phyloP scores from a whole-genome alignment of 2,888 invertebrate genomes.

The Eudasyphora cyanicolor region DNA sequence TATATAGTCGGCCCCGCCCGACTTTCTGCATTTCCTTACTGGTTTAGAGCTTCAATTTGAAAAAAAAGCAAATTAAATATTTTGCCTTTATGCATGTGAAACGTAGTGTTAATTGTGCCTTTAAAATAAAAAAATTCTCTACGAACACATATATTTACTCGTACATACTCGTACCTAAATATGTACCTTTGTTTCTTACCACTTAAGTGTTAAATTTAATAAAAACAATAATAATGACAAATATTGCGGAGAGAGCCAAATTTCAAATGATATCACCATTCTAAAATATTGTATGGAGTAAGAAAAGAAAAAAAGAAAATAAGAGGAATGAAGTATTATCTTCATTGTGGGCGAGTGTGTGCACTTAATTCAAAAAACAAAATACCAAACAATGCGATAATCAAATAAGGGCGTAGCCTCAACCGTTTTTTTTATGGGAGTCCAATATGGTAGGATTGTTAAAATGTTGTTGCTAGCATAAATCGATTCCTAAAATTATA shows the following conservation, averaged over 20 bases:
- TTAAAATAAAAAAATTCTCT: too few relatives aligned
- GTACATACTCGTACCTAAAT: not conserved
- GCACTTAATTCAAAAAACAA: not conserved
- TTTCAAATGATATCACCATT: conserved; percentile 54
- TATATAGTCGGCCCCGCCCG: too few relatives aligned
- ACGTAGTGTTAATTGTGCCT: too few relatives aligned
- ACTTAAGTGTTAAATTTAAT: conserved; percentile 48
- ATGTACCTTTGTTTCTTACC: conserved; percentile 25
- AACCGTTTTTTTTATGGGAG: not conserved
- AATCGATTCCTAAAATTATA: too few relatives aligned
- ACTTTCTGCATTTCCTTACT: too few relatives aligned
- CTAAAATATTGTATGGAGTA: conserved; percentile 43
- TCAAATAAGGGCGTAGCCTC: not conserved
- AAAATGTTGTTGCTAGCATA: too few relatives aligned
- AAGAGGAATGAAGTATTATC: conserved; percentile 3
- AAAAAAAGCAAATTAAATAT: too few relatives aligned
- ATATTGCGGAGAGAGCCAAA: not conserved
- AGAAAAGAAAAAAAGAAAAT: not conserved
- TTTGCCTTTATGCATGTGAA: too few relatives aligned
- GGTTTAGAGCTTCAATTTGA: too few relatives aligned
- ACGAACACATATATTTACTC: too few relatives aligned
- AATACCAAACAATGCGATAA: conserved; percentile 23
- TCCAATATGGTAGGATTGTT: too few relatives aligned
- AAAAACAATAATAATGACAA: conserved; percentile 5
- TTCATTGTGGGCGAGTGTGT: not conserved